Evolutionary conservation across 2,113 vertebrate genomes (phyloP).

Genomic region (Proterorhinus semilunaris): DNA sequence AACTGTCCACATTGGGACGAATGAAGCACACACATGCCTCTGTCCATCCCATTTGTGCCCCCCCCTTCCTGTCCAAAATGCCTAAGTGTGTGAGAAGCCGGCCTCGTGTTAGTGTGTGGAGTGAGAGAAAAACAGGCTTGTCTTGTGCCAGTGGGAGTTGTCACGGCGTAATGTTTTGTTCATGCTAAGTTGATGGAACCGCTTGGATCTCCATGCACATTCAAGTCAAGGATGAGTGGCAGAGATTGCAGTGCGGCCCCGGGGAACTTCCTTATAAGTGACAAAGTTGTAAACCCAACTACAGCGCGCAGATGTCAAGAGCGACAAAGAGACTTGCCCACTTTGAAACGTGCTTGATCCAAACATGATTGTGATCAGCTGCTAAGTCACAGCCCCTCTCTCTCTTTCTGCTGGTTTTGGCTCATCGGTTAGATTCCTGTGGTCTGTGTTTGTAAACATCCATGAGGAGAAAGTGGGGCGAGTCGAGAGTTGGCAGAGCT

Average conservation of each 20-base stretch:
- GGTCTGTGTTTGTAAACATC: constrained; percentile 63
- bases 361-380: constrained; percentile 33
- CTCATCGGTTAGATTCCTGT: constrained; percentile 62
- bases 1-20: constrained; percentile 18
- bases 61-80: constrained; percentile 70
- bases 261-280: constrained; percentile 37
- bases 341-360: constrained; percentile 9
- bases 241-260: constrained; percentile 23
- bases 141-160: constrained; percentile 53
- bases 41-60: constrained; percentile 11
- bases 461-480: constrained; percentile 30
- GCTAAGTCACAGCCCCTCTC: constrained; percentile 9
- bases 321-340: constrained; percentile 15
- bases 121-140: constrained; percentile 31
- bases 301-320: constrained; percentile 13
- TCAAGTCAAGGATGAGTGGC: constrained; percentile 37
- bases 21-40: constrained; percentile 34
- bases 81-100: constrained; percentile 36
- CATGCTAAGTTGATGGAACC: constrained; percentile 48
- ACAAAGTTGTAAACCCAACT: constrained; percentile 25
- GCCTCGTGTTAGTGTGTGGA: constrained; percentile 56
- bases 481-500: constrained; percentile 24
- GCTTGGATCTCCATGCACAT: constrained; percentile 25
- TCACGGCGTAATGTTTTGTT: constrained; percentile 33
- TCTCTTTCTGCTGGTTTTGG: constrained; percentile 31